phyloP scores from a whole-genome alignment of 2,888 invertebrate species.

The Panzeria rudis region DNA sequence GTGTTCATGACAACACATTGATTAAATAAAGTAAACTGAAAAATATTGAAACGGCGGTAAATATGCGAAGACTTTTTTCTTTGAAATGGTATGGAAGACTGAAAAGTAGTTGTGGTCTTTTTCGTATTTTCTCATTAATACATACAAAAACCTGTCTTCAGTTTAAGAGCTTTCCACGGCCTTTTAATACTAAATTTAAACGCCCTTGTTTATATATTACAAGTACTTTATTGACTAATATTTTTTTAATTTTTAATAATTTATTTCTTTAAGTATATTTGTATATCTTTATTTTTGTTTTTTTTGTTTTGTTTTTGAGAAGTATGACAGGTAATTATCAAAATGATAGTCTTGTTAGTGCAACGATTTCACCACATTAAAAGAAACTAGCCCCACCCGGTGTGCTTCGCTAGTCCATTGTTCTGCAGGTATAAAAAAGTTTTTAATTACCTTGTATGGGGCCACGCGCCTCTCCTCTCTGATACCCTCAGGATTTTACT shows the following conservation, averaged over 20 bases:
- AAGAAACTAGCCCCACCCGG: no score
- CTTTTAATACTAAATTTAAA: background rate
- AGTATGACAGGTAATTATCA: slow-evolving; percentile 67
- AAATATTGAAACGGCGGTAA: slow-evolving; percentile 41
- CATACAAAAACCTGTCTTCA: background rate
- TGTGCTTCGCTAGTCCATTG: no score
- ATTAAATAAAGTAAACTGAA: slow-evolving; percentile 29
- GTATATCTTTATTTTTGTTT: background rate
- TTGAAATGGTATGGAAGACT: background rate
- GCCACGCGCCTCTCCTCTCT: no score
- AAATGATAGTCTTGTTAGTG: slow-evolving; percentile 67
- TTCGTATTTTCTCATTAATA: background rate
- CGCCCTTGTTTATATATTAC: slow-evolving; percentile 7
- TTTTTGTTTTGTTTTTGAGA: background rate
- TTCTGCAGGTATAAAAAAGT: no score
- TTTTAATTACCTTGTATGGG: no score
- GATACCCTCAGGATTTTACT: no score
- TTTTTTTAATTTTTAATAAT: background rate
- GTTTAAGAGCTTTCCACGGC: background rate
- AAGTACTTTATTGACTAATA: slow-evolving; percentile 17
- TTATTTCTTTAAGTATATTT: background rate
- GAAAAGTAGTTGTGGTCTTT: background rate
- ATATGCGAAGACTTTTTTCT: background rate
- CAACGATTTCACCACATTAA: slow-evolving; percentile 19
- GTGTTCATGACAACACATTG: slow-evolving; percentile 45